Conservation (phyloP, 1,140 invertebrate species). For the Venustaconcha ellipsiformis region DNA sequence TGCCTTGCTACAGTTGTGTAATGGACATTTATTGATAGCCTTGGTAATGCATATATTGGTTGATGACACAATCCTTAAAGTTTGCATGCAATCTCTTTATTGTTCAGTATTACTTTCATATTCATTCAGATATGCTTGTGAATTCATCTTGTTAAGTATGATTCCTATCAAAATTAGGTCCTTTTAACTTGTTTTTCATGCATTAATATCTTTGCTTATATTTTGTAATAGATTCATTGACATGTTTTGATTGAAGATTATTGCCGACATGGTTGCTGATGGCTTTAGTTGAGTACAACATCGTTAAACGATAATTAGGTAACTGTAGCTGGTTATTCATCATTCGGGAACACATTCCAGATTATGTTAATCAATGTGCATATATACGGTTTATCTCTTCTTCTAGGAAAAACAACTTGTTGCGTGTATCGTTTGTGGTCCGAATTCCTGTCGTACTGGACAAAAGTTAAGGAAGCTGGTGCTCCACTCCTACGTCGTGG, state of each 20-base stretch:
- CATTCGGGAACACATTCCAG: neutral
- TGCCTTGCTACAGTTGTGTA: too few relatives aligned
- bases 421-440: conserved; percentile 63
- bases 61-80: too few relatives aligned
- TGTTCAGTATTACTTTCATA: too few relatives aligned
- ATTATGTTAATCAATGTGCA: neutral
- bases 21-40: too few relatives aligned
- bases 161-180: too few relatives aligned
- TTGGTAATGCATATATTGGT: too few relatives aligned
- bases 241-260: neutral
- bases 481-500: conserved; percentile 37
- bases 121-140: too few relatives aligned
- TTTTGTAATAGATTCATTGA: too few relatives aligned
- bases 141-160: too few relatives aligned
- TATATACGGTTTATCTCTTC: neutral
- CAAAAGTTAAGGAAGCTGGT: conserved; percentile 3
- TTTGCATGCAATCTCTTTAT: too few relatives aligned
- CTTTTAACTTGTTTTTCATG: too few relatives aligned
- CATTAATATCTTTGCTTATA: too few relatives aligned
- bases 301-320: neutral
- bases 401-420: conserved; percentile 61
- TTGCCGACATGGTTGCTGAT: neutral
- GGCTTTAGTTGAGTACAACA: neutral
- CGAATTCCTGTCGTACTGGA: conserved; percentile 56
- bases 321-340: neutral